Evolutionary conservation across 2,888 invertebrate genomes (phyloP).

Genomic region (Phragmatobia fuliginosa): DNA sequence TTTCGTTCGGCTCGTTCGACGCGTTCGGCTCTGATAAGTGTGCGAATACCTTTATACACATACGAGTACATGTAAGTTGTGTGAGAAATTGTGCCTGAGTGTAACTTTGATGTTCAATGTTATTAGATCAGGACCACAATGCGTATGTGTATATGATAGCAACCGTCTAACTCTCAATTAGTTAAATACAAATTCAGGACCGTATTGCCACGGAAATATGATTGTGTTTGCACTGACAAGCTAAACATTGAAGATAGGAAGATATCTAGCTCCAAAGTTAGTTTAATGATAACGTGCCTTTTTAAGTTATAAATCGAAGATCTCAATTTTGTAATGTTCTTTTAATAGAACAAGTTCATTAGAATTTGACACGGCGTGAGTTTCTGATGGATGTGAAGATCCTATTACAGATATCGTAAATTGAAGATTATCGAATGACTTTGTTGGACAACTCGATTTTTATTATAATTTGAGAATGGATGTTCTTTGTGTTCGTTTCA

Average conservation of each 20-base stretch:
- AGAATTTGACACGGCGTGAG: slow-evolving; percentile 29
- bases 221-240: background rate
- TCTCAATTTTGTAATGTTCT: slow-evolving; percentile 15
- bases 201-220: background rate
- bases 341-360: slow-evolving; percentile 23
- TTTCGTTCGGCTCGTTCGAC: no score
- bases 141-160: background rate
- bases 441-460: background rate
- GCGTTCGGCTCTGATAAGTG: no score
- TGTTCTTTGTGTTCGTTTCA: no score
- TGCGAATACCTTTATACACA: no score
- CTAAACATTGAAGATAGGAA: background rate
- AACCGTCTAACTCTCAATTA: background rate
- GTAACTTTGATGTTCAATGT: background rate
- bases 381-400: slow-evolving; percentile 39
- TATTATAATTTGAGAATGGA: background rate
- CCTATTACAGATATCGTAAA: slow-evolving; percentile 37
- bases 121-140: background rate
- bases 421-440: slow-evolving; percentile 23
- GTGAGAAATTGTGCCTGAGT: no score
- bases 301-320: background rate
- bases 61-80: no score
- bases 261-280: background rate
- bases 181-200: background rate
- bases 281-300: background rate